These are phyloP conservation scores for Ianthella basta DNA, from an alignment of 37 sponge, comb jelly and placozoan genomes.

Conservation along the genomic window DNA sequence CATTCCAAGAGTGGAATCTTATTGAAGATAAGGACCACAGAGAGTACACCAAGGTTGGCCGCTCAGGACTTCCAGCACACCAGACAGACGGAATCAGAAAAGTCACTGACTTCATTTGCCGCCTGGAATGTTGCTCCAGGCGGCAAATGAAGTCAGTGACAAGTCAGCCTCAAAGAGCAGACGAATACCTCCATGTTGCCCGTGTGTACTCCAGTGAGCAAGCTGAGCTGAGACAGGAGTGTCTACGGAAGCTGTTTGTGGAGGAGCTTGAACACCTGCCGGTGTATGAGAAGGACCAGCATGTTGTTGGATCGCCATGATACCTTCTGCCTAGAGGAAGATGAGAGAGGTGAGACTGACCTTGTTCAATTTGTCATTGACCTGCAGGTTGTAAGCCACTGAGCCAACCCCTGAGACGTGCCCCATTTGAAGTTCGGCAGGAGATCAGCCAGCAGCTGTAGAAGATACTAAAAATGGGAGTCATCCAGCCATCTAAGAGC, in stretches of 20 bases:
- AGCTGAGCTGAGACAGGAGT: no score
- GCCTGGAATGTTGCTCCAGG: constrained; percentile 31
- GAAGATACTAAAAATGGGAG: constrained; percentile 46
- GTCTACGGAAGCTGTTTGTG: no score
- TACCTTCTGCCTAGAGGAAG: constrained; percentile 36
- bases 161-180: constrained; percentile 5
- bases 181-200: no score
- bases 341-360: constrained; percentile 49
- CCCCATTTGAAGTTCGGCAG: constrained; percentile 54
- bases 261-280: no score
- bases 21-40: constrained; percentile 22
- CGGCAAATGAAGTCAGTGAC: constrained; percentile 28
- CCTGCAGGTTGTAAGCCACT: constrained; percentile 28
- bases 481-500: constrained; percentile 53
- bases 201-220: no score
- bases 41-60: constrained; percentile 18
- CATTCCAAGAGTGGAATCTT: constrained; percentile 47
- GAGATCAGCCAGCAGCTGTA: constrained; percentile 51
- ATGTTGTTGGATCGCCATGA: not conserved
- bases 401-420: constrained; percentile 25
- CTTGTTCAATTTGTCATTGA: constrained; percentile 55
- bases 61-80: constrained; percentile 56
- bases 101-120: constrained; percentile 41
- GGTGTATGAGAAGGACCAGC: no score
- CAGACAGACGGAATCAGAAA: constrained; percentile 30